phyloP scores from a whole-genome alignment of 2,113 vertebrate genomes.

The Tympanuchus pallidicinctus region DNA sequence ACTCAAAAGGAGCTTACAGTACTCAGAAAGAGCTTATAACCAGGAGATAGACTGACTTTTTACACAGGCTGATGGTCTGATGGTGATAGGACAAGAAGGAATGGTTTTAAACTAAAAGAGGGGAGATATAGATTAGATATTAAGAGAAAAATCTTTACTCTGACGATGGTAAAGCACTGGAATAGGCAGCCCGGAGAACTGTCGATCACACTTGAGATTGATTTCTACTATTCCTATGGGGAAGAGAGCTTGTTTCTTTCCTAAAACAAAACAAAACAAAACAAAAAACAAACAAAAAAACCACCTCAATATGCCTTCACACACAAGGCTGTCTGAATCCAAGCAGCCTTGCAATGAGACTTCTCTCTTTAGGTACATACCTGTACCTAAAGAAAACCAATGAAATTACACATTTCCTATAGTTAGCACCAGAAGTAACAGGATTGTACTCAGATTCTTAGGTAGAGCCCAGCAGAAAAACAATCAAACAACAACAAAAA shows the following conservation, averaged over 20 bases:
- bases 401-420: not conserved
- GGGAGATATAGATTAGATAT: too few relatives aligned
- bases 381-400: not conserved
- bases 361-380: not conserved
- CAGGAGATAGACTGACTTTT: too few relatives aligned
- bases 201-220: not conserved
- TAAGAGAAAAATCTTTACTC: too few relatives aligned
- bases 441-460: slow-evolving; percentile 21
- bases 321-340: not conserved
- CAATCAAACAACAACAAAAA: not conserved
- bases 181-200: not conserved
- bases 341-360: not conserved
- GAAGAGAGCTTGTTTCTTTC: not conserved
- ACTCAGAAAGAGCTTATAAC: too few relatives aligned
- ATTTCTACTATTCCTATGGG: not conserved
- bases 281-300: not conserved
- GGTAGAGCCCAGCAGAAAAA: slow-evolving; percentile 17
- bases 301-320: not conserved
- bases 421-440: slow-evolving; percentile 17
- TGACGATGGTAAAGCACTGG: too few relatives aligned
- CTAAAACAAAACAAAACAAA: not conserved
- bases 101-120: too few relatives aligned
- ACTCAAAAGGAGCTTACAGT: too few relatives aligned
- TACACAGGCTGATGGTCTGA: too few relatives aligned
- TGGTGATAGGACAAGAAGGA: too few relatives aligned